Conservation (phyloP, 2,888 invertebrate species). For the Poecilobothrus nobilitatus region DNA sequence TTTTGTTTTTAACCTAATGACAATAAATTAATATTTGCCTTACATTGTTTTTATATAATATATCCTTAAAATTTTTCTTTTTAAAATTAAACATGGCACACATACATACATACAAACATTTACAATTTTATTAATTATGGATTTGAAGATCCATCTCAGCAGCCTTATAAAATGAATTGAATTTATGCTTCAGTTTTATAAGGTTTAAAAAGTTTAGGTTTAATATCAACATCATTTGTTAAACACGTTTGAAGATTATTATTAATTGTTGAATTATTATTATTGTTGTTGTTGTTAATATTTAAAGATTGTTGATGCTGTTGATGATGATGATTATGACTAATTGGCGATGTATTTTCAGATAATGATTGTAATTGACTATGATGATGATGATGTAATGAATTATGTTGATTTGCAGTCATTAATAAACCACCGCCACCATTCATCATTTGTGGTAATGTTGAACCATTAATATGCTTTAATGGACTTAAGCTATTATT, state of each 20-base stretch:
- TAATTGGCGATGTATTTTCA: constrained; percentile 28
- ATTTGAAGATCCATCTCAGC: too few relatives aligned
- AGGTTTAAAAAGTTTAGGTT: constrained; percentile 66
- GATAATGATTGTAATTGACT: constrained; percentile 20
- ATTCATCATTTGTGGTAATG: constrained; percentile 14
- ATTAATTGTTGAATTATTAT: constrained; percentile 16
- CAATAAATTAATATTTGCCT: neutral
- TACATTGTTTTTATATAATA: neutral
- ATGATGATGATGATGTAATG: neutral
- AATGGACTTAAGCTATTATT: constrained; percentile 38
- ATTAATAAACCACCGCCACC: constrained; percentile 35
- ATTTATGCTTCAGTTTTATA: constrained; percentile 51
- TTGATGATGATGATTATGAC: constrained; percentile 26
- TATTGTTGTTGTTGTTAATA: constrained; percentile 13
- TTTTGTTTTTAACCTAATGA: neutral
- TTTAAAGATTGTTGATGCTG: constrained; percentile 15
- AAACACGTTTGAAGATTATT: constrained; percentile 19
- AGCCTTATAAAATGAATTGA: neutral
- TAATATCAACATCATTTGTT: constrained; percentile 30
- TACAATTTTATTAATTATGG: too few relatives aligned
- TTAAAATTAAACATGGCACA: too few relatives aligned
- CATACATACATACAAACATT: too few relatives aligned
- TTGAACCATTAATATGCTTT: constrained; percentile 19
- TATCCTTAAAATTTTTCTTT: too few relatives aligned
- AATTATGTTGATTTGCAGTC: constrained; percentile 29